These are phyloP conservation scores for Eledona agricola DNA, from an alignment of 2,888 invertebrate genomes.

Conservation along the genomic window DNA sequence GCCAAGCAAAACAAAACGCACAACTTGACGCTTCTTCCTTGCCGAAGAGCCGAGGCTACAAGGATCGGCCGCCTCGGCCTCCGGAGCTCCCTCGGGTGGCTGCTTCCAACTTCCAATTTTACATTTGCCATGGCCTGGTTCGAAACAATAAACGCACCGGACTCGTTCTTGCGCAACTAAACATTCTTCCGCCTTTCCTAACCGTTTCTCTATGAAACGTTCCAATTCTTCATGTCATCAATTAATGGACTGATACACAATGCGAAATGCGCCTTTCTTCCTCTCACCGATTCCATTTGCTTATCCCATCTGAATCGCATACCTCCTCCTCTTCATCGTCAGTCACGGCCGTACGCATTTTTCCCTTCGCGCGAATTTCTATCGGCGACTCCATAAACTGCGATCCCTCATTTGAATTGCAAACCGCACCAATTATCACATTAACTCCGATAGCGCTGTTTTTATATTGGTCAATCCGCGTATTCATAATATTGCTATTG, in stretches of 20 bases:
- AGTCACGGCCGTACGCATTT: not conserved
- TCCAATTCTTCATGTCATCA: conserved; percentile 33
- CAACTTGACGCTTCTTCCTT: conserved; percentile 56
- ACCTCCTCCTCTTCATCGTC: too few species aligned
- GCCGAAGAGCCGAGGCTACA: conserved; percentile 10
- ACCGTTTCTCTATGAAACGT: conserved; percentile 32
- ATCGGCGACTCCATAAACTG: conserved; percentile 22
- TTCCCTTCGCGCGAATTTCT: not conserved
- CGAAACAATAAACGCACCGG: conserved; percentile 43
- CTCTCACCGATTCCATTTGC: too few species aligned
- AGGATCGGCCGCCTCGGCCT: not conserved
- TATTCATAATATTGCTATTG: not conserved
- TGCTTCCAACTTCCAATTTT: conserved; percentile 45
- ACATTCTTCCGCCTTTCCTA: conserved; percentile 47
- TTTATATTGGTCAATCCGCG: conserved; percentile 24
- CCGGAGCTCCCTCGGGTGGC: not conserved
- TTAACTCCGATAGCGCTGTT: conserved; percentile 23
- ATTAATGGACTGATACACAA: conserved; percentile 21
- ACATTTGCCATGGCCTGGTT: conserved; percentile 37
- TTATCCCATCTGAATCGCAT: too few species aligned
- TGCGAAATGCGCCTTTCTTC: conserved; percentile 17
- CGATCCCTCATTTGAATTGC: conserved; percentile 28
- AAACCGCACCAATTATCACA: conserved; percentile 29
- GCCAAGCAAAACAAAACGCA: conserved; percentile 62
- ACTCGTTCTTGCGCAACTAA: conserved; percentile 41